Evolutionary conservation across 1,140 invertebrate genomes (phyloP).

Genomic region (Mycetomoellerius zeteki): DNA sequence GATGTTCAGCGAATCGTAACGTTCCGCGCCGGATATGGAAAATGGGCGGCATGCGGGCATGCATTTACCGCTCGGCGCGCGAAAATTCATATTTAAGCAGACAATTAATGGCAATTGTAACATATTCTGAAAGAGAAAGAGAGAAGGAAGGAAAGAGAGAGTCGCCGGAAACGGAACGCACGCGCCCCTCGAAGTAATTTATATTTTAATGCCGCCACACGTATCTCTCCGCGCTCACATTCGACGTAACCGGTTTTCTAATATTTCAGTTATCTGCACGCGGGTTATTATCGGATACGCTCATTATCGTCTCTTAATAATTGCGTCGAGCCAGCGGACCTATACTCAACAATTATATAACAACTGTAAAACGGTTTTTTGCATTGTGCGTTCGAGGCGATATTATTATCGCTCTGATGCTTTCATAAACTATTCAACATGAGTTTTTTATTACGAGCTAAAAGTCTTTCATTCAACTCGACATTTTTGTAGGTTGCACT

Average conservation of each 20-base stretch:
- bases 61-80: not conserved
- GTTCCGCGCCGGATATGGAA: slow-evolving; percentile 5
- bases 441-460: slow-evolving; percentile 10
- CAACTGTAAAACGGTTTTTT: slow-evolving; percentile 43
- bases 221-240: not conserved
- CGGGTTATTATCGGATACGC: slow-evolving; percentile 45
- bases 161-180: not conserved
- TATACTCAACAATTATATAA: slow-evolving; percentile 45
- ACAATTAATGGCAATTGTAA: not conserved
- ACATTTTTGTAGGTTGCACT: not conserved
- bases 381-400: slow-evolving; percentile 24
- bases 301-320: slow-evolving; percentile 46
- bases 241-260: slow-evolving; percentile 39
- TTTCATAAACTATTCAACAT: slow-evolving; percentile 32
- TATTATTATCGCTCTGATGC: slow-evolving; percentile 46
- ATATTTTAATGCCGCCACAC: not conserved
- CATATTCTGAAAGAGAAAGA: not conserved
- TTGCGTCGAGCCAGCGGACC: slow-evolving; percentile 2
- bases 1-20: slow-evolving; percentile 26
- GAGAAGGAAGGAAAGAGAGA: too few relatives aligned
- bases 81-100: slow-evolving; percentile 29
- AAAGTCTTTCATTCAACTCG: slow-evolving; percentile 13
- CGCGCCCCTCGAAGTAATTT: not conserved
- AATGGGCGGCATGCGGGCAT: not conserved
- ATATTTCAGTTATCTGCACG: slow-evolving; percentile 33